Evolutionary conservation across 1,140 invertebrate species (phyloP), one percentile per base, ranked within the genome.

Genomic region (Condylostylus longicornis): DNA sequence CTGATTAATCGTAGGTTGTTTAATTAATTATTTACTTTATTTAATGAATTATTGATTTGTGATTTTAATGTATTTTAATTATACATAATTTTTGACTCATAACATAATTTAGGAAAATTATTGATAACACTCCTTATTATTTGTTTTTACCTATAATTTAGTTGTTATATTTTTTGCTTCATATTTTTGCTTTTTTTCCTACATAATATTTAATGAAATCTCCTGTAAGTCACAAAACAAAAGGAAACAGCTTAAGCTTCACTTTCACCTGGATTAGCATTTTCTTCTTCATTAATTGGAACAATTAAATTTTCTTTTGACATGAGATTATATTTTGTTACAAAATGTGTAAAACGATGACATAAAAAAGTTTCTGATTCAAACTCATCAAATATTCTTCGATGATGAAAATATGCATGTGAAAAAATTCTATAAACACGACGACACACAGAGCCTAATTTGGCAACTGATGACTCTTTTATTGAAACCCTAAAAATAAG

Each of bases 351-450:
- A 65, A 98, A 98, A 55, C 95, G 74, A 52, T 84, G 83, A 67
- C 95, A 98, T 28, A 98, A 65, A 61, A 79, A 86, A 7, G 90
- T 96, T 63, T 95, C 82, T 54, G 82, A 82, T 75, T 98, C 95
- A 72, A 98, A 99, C 50, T 90, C 84, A 67, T 98, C 91, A 70
- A 98, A 99, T 58, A 98, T 82, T 44, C 76, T 71, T 51, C 86
- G 72, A 65, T 99, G 96, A 68, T 99, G 95, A 61, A 93, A 99
- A 63, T 94, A 98, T 18, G 96, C 95, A 69, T 99, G 96, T 20
- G 94, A 98, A 64, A 99, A 99, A 55, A 99, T 99, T 68, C 96
- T 76, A 59, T 99, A 99, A 1, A 99, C 93, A 53, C 96, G 74
- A 47, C 96, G 73, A 65, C 95, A 98, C 4, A 98, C 93, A 17